A percentile compares a stretch with the other conserved stretches of the same genome.
These are phyloP conservation scores for Andrena chrysosceles DNA, from an alignment of 2,888 invertebrate species.

Conservation along the genomic window DNA sequence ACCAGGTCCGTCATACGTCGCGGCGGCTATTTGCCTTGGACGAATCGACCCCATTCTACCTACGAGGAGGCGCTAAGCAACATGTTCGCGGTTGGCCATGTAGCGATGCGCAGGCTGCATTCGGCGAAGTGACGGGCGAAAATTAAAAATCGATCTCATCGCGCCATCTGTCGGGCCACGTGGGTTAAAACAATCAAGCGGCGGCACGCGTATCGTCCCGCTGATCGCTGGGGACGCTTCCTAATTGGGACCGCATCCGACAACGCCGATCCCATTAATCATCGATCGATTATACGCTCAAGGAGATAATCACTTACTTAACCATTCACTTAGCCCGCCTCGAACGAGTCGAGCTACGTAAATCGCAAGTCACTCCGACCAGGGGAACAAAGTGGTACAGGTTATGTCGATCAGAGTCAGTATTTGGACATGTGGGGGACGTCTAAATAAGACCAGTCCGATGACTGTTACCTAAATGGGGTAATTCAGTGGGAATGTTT, in stretches of 20 bases:
- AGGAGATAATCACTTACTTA: constrained; percentile 81
- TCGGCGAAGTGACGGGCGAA: constrained; percentile 18
- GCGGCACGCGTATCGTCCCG: constrained; percentile 49
- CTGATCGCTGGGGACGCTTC: constrained; percentile 51
- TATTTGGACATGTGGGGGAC: constrained; percentile 75
- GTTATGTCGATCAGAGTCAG: constrained; percentile 67
- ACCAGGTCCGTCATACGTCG: neutral
- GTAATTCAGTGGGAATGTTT: constrained; percentile 9
- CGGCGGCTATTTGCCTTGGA: neutral
- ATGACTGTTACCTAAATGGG: neutral
- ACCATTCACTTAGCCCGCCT: constrained; percentile 77
- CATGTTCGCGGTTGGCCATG: neutral
- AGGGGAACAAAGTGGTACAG: constrained; percentile 55
- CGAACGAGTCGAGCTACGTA: constrained; percentile 53
- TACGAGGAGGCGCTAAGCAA: neutral
- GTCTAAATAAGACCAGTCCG: constrained; percentile 69
- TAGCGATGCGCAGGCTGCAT: neutral
- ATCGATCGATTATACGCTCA: constrained; percentile 78
- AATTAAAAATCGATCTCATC: constrained; percentile 32
- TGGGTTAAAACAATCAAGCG: constrained; percentile 52
- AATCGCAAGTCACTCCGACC: constrained; percentile 72
- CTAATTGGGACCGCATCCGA: constrained; percentile 61
- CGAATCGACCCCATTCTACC: neutral
- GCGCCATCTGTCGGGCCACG: constrained; percentile 43
- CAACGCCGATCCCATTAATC: constrained; percentile 77